These are phyloP conservation scores for Cheilosia scutellata DNA, from an alignment of 2,888 invertebrate genomes.

Conservation along the genomic window DNA sequence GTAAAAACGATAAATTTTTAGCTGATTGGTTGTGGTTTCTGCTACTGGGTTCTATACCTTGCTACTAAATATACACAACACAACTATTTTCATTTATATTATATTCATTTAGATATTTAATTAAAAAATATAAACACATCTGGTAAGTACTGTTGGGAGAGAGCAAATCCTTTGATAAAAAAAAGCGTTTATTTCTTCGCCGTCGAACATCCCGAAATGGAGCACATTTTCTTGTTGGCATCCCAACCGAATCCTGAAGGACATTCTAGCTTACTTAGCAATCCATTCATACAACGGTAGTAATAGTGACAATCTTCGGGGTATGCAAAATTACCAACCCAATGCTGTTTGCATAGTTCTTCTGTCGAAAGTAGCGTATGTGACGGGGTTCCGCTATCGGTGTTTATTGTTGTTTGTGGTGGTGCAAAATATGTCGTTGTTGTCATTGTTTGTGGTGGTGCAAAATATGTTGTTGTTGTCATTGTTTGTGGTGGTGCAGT, in stretches of 20 bases:
- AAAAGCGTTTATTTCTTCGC: neutral
- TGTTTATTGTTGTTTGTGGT: neutral
- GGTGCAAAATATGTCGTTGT: neutral
- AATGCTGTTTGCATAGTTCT: conserved; percentile 20
- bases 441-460: neutral
- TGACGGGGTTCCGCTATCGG: neutral
- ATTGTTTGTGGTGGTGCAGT: neutral
- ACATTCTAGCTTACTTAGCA: conserved; percentile 23
- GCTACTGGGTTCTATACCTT: too few species aligned
- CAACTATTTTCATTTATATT: too few species aligned
- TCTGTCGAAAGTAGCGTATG: too few species aligned
- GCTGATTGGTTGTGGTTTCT: too few species aligned
- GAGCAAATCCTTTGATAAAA: neutral
- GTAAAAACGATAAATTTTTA: too few species aligned
- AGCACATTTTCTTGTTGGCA: conserved; percentile 22
- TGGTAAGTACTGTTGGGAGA: too few species aligned
- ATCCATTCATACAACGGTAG: conserved; percentile 50
- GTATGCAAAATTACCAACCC: conserved; percentile 33
- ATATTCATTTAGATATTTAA: too few species aligned
- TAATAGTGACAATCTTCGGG: conserved; percentile 39
- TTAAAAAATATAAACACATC: too few species aligned
- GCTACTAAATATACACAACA: too few species aligned
- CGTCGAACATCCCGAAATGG: conserved; percentile 14
- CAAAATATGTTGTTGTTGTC: neutral
- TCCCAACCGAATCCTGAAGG: conserved; percentile 51